Percentiles rank a stretch among this genome's conserved stretches.
Evolutionary conservation across 2,888 invertebrate genomes (phyloP).

Genomic region (Aspidiotus destructor): DNA sequence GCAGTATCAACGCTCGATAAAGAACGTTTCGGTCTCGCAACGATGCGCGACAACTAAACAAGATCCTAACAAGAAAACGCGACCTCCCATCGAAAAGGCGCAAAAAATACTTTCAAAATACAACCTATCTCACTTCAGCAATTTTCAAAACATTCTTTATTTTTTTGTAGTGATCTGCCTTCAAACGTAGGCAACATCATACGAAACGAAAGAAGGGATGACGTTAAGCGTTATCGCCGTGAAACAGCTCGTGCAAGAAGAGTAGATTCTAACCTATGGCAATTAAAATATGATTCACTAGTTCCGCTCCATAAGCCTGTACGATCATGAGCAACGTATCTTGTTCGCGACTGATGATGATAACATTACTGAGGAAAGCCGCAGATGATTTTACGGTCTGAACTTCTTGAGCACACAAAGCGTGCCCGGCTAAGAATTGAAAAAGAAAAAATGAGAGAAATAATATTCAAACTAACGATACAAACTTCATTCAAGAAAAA

Average conservation of each 20-base stretch:
- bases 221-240: too few relatives aligned
- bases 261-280: conserved; percentile 45
- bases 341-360: conserved; percentile 48
- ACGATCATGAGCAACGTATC: conserved; percentile 47
- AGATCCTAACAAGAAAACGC: too few relatives aligned
- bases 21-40: too few relatives aligned
- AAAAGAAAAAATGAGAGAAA: conserved; percentile 12
- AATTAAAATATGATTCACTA: conserved; percentile 51
- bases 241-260: too few relatives aligned
- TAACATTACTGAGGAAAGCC: conserved; percentile 52
- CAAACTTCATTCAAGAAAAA: neutral
- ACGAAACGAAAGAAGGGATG: neutral
- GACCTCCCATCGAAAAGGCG: too few relatives aligned
- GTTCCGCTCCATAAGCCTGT: conserved; percentile 51
- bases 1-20: too few relatives aligned
- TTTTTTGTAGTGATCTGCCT: too few relatives aligned
- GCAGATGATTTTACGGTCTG: conserved; percentile 52
- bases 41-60: too few relatives aligned
- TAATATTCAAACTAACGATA: conserved; percentile 26
- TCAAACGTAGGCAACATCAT: too few relatives aligned
- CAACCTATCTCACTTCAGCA: too few relatives aligned
- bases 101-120: too few relatives aligned
- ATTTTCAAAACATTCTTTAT: too few relatives aligned
- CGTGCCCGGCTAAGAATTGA: conserved; percentile 37
- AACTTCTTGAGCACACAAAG: conserved; percentile 52